phyloP scores from a whole-genome alignment of 2,888 invertebrate genomes.

The Trachelus stipa region DNA sequence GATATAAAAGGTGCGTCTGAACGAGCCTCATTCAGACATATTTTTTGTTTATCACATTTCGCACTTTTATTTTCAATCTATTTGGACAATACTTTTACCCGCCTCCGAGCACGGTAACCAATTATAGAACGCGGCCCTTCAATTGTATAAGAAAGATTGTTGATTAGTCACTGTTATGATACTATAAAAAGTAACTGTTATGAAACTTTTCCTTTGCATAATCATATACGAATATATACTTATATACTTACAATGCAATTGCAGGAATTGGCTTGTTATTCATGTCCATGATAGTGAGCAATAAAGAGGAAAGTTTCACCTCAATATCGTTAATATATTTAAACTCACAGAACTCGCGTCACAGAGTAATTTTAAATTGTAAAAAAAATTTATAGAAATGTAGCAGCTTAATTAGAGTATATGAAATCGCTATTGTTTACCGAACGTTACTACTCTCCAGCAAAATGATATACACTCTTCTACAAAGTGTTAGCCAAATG shows the following conservation, averaged over 20 bases:
- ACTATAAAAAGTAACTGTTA: background rate
- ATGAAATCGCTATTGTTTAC: background rate
- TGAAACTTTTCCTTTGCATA: background rate
- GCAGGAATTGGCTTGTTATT: background rate
- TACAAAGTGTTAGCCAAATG: too few species aligned
- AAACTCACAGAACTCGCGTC: background rate
- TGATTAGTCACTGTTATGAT: background rate
- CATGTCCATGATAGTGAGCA: background rate
- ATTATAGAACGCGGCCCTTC: too few species aligned
- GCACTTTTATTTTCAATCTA: too few species aligned
- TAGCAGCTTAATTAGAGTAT: too few species aligned
- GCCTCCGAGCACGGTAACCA: too few species aligned
- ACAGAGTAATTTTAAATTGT: background rate
- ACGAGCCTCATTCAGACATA: too few species aligned
- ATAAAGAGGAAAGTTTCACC: background rate
- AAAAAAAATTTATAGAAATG: background rate
- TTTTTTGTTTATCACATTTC: too few species aligned
- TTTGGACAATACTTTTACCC: too few species aligned
- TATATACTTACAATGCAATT: background rate
- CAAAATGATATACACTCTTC: too few species aligned
- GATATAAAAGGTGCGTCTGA: too few species aligned
- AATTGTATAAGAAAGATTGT: background rate
- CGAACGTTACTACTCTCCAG: too few species aligned
- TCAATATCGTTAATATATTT: background rate
- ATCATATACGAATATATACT: background rate